Evolutionary conservation across 2,888 invertebrate species (phyloP).

Genomic region (Cistogaster globosa): DNA sequence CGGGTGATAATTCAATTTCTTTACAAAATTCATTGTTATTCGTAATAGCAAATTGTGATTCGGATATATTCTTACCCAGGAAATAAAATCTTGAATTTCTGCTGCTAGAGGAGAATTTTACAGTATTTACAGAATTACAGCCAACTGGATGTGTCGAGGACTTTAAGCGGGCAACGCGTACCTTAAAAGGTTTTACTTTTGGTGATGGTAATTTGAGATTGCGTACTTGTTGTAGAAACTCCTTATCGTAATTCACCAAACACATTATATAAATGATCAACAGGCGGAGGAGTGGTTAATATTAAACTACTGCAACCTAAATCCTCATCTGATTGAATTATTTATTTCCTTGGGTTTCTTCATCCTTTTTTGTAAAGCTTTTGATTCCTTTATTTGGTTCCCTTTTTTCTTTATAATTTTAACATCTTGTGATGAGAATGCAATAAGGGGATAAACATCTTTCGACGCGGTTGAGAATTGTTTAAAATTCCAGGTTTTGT

Average conservation of each 20-base stretch:
- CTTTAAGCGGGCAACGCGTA: conserved; percentile 67
- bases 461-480: neutral
- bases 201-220: neutral
- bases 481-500: too few relatives aligned
- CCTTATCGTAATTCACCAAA: too few relatives aligned
- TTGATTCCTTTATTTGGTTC: conserved; percentile 5
- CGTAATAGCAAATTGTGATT: neutral
- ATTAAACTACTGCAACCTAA: conserved; percentile 40
- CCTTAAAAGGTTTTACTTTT: conserved; percentile 47
- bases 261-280: too few relatives aligned
- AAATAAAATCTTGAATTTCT: conserved; percentile 63
- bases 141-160: neutral
- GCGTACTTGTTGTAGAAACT: neutral
- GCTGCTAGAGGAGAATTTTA: neutral
- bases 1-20: conserved; percentile 69
- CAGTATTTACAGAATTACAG: neutral
- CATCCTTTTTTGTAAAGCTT: neutral
- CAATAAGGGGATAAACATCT: conserved; percentile 4
- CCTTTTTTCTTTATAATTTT: neutral
- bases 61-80: conserved; percentile 71
- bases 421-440: neutral
- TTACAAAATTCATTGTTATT: conserved; percentile 50
- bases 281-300: too few relatives aligned
- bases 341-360: neutral
- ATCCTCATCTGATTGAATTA: neutral